A percentile compares a stretch with the other conserved stretches of the same genome.
Evolutionary conservation across 1,140 invertebrate genomes (phyloP).

Genomic region (Drosophila nigromelanica): DNA sequence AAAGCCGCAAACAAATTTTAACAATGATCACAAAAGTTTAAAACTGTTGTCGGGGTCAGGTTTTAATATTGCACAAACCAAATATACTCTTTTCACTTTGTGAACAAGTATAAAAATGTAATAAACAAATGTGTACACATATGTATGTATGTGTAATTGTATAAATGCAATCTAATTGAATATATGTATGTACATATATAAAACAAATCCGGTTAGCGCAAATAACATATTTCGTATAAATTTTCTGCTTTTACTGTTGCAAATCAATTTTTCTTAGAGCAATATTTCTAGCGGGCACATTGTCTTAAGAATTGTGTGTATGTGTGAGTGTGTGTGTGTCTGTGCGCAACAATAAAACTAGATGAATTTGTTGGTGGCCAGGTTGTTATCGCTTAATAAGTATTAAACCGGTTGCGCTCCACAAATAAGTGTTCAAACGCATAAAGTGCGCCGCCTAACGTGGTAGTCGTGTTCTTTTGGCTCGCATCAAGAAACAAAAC

Average conservation of each 20-base stretch:
- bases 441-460: conserved; percentile 22
- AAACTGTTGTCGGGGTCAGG: no score
- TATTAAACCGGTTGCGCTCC: conserved; percentile 73
- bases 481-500: conserved; percentile 6
- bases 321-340: neutral
- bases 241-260: neutral
- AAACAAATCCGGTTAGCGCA: neutral
- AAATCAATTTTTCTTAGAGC: neutral
- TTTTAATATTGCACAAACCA: neutral
- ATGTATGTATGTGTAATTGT: neutral
- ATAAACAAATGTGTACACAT: neutral
- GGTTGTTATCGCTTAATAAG: conserved; percentile 56
- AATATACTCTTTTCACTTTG: no score
- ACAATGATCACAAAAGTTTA: no score
- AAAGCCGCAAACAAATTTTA: neutral
- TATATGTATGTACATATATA: no score
- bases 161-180: neutral
- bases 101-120: no score
- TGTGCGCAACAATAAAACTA: conserved; percentile 27
- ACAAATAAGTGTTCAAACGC: conserved; percentile 53
- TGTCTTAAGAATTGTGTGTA: conserved; percentile 22
- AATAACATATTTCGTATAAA: no score
- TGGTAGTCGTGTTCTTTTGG: conserved; percentile 38
- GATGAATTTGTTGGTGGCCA: conserved; percentile 9
- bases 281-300: conserved; percentile 45